phyloP scores from a whole-genome alignment of 2,113 vertebrate species.

The Phrynocephalus versicolor region DNA sequence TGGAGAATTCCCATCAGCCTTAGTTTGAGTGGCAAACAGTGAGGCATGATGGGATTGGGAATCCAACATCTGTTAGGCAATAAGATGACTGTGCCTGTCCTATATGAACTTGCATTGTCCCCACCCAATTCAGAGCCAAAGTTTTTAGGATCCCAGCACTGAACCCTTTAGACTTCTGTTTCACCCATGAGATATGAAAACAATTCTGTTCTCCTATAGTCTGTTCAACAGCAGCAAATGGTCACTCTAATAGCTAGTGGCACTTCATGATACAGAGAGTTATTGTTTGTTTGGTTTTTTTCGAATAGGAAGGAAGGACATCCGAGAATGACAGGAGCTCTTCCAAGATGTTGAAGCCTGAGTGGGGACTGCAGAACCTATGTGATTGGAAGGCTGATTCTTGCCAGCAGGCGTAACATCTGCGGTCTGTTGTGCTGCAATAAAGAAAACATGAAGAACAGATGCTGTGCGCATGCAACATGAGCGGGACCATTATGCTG shows the following conservation, averaged over 20 bases:
- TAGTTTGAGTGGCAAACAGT: not conserved
- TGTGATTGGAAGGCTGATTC: not conserved
- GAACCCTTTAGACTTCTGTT: not conserved
- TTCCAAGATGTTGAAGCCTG: constrained; percentile 14
- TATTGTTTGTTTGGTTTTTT: not conserved
- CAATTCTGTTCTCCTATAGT: not conserved
- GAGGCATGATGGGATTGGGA: not conserved
- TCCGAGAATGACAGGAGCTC: not conserved
- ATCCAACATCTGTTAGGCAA: not conserved
- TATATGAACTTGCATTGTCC: not conserved
- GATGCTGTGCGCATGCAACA: constrained; percentile 28
- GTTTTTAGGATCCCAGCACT: not conserved
- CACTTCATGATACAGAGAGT: not conserved
- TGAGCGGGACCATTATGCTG: constrained; percentile 35
- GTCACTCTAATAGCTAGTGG: not conserved
- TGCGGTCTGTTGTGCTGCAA: constrained; percentile 14
- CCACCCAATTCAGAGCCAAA: not conserved
- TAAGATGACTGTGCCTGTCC: not conserved
- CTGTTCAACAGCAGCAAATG: not conserved
- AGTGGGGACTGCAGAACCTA: constrained; percentile 20
- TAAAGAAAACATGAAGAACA: constrained; percentile 34
- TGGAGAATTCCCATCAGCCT: not conserved
- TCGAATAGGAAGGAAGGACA: not conserved
- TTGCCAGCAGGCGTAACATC: constrained; percentile 29
- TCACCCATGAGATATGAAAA: not conserved